Base-by-base conservation (phyloP, 2,888 invertebrate genomes). In the Polydrusus pterygomalis region DNA sequence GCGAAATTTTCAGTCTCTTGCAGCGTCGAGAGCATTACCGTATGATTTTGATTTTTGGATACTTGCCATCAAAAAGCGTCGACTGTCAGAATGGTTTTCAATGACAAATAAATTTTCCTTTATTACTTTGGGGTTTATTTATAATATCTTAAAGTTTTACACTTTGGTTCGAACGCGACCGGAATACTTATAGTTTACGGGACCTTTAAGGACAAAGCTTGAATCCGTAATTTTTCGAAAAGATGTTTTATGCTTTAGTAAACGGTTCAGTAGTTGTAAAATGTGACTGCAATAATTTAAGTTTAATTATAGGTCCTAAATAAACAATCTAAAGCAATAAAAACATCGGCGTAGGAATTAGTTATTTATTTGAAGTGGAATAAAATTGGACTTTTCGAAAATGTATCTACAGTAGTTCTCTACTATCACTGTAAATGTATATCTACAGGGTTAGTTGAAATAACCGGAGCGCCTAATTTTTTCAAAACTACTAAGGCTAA, bases 1-100 rank as follows among this genome's bases (percentile, higher is more conserved):
- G 74, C 74, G 67, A 77, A 77, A 75, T 71, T 60, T 62, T 58
- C 54, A 20, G 70, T 54, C 60, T 56, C 40, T 20, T 70, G 30
- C 62, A 43, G 51, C 40, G 38, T 56, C 9, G 9, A 34, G 34
- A 3, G 10, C 8, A 47, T 34, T 49, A 34, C 11, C 18, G 54
- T 64, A 65, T 71, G 20, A 64, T 63, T 71, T 64, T 60, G 71
- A 51, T 45, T 71, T 71, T 51, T 71, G 71, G 71, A 63, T 5
- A 18, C 8, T 64, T 71, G 71, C 71, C 71, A 64, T 54, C 20
- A 34, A 34, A 64, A 54, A 51, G 40, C 47, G 51, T 60, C 20
- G 54, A 45, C 71, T 71, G 71, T 71, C 71, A 71, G 30, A 71
- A 70, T 30, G 51, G 9, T 62, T 45, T 25, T 54, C 64, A 54